These are phyloP conservation scores for Drosophila pachea DNA, from an alignment of 1,140 invertebrate species.

Conservation along the genomic window DNA sequence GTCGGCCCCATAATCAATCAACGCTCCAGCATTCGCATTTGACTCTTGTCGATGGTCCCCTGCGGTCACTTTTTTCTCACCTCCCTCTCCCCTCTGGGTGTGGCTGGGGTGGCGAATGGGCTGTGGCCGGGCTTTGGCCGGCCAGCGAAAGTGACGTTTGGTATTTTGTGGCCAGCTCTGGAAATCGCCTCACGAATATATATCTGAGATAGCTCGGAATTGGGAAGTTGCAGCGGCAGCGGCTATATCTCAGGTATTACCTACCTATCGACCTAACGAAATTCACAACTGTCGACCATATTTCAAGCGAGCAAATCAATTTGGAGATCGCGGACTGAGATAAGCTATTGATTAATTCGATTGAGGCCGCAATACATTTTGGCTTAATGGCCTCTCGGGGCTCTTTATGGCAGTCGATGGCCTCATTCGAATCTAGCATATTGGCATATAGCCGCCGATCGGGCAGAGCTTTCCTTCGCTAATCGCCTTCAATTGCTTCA, in stretches of 20 bases:
- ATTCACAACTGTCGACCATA: no score
- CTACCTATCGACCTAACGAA: no score
- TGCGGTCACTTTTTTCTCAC: conserved; percentile 5
- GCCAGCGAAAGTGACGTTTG: conserved; percentile 54
- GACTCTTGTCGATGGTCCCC: conserved; percentile 9
- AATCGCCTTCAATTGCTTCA: conserved; percentile 1
- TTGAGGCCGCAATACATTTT: background rate
- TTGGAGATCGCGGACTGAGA: background rate
- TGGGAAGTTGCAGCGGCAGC: no score
- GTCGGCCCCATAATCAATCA: conserved; percentile 63
- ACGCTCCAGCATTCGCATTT: conserved; percentile 26
- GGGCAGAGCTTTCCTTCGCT: background rate
- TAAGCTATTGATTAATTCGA: background rate
- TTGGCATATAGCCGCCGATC: background rate
- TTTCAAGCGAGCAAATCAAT: background rate
- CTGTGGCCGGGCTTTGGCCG: background rate
- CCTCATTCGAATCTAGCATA: background rate
- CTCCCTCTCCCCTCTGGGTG: conserved; percentile 25
- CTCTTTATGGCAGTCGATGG: background rate
- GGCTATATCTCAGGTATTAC: no score
- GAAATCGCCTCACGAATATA: background rate
- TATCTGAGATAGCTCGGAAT: no score
- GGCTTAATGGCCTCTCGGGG: background rate
- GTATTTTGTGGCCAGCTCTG: background rate
- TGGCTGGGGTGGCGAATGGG: conserved; percentile 13